Percentiles rank a stretch among this genome's conserved stretches.
phyloP scores from a whole-genome alignment of 2,888 invertebrate genomes.

The Lymantria dispar region DNA sequence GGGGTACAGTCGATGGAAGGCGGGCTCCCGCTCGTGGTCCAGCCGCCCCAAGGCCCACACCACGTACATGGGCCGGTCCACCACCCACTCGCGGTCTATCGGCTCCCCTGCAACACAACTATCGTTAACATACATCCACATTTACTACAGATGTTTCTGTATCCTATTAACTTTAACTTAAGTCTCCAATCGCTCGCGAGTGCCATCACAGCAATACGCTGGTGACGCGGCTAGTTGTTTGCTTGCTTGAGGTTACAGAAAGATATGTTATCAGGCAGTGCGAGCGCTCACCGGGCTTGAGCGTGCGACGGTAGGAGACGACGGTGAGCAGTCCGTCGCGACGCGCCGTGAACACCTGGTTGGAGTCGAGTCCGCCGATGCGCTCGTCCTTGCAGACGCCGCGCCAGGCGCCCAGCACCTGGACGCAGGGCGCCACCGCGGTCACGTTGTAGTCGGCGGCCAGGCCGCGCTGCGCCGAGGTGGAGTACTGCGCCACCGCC shows the following conservation, averaged over 20 bases:
- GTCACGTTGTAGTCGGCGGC: slow-evolving; percentile 93
- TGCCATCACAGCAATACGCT: too few relatives aligned
- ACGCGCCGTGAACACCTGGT: slow-evolving; percentile 89
- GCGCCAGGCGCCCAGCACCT: slow-evolving; percentile 91
- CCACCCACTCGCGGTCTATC: slow-evolving; percentile 88
- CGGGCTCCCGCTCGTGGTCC: slow-evolving; percentile 89
- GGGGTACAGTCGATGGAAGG: slow-evolving; percentile 91
- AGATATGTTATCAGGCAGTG: too few relatives aligned
- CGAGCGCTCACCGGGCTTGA: slow-evolving; percentile 84
- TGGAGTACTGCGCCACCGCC: slow-evolving; percentile 89
- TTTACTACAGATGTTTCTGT: too few relatives aligned
- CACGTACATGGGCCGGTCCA: slow-evolving; percentile 85
- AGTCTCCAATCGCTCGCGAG: too few relatives aligned
- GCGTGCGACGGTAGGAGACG: slow-evolving; percentile 89
- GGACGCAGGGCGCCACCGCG: slow-evolving; percentile 92
- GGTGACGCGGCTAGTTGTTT: too few relatives aligned
- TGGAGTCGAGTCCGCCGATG: slow-evolving; percentile 91
- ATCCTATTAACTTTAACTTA: too few relatives aligned
- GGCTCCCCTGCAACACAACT: slow-evolving; percentile 83
- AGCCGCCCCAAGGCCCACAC: slow-evolving; percentile 94
- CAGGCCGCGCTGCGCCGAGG: slow-evolving; percentile 83
- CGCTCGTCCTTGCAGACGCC: slow-evolving; percentile 93
- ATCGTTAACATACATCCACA: not conserved
- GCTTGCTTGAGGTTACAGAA: too few relatives aligned
- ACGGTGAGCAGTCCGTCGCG: slow-evolving; percentile 89